Evolutionary conservation across 2,113 vertebrate genomes (phyloP), one percentile per base, ranked within the genome.

Genomic region (Cromileptes altivelis): DNA sequence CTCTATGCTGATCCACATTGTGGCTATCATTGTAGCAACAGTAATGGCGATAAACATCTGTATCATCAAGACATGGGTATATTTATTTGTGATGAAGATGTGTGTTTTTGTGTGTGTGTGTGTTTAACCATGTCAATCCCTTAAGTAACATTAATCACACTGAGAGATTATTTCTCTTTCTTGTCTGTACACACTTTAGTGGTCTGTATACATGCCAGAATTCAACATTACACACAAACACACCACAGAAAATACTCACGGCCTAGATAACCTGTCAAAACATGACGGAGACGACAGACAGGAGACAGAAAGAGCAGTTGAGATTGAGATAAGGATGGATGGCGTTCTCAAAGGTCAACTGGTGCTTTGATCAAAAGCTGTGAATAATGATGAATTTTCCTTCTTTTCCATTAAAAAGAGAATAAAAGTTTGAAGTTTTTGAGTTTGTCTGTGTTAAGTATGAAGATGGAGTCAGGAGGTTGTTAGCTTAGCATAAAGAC

Each of bases 221-320:
- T 23, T 23, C 21, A 45, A 27, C 42, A 27, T 13, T 4, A 52
- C 23, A 75, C 61, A 23, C 57, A 55, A 15, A 50, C 70, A 58
- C 69, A 37, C 2, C 18, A 53, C 0, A 65, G 1, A 64, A 4
- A 5, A 80, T 92, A 94, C 93, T 94, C 84, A 94, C 93, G 89
- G 91, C 72, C 91, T 92, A 21, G 80, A 55, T 15, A 87, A 87
- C 91, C 93, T 94, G 90, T 49, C 61, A 64, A 19, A 76, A 85
- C 75, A 65, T 5, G 55, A 85, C 52, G 8, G 55, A 70, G 52
- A 81, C n/a, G 50, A 70, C 56, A 49, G 49, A 84, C n/a, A 76
- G 71, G 23, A 77, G 62, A 83, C 18, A 78, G 58, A 69, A 3
- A 63, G 12, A 85, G 33, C 10, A 74, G 50, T 5, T 69, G 61